Percentiles rank a stretch among this genome's conserved stretches.
Conservation (phyloP, 2,888 invertebrate species). For the Thera obeliscata region DNA sequence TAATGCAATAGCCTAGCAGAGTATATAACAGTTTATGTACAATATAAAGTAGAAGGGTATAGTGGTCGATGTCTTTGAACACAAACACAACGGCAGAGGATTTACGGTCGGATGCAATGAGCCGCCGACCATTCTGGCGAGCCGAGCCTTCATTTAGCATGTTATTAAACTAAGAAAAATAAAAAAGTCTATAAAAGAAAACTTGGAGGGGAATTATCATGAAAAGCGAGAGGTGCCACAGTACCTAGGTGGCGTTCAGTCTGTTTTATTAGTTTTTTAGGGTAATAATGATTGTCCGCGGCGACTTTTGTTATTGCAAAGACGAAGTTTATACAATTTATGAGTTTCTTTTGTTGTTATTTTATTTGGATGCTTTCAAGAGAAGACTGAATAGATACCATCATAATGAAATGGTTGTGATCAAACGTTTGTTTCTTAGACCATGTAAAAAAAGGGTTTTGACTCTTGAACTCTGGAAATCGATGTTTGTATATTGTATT, state of each 20-base stretch:
- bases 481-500: too few relatives aligned
- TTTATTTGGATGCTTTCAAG: too few relatives aligned
- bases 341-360: neutral
- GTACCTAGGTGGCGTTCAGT: conserved; percentile 47
- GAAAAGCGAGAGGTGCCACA: conserved; percentile 61
- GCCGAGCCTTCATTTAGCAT: conserved; percentile 71
- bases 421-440: too few relatives aligned
- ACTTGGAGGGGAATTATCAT: conserved; percentile 70
- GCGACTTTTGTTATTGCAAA: conserved; percentile 34
- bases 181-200: conserved; percentile 68
- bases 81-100: conserved; percentile 51
- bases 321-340: conserved; percentile 1
- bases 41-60: conserved; percentile 10
- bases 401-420: too few relatives aligned
- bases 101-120: conserved; percentile 69
- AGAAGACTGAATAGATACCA: too few relatives aligned
- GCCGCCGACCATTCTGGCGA: conserved; percentile 63
- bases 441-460: too few relatives aligned
- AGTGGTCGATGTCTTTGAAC: conserved; percentile 26
- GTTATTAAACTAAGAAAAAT: conserved; percentile 73
- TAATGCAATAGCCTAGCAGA: neutral
- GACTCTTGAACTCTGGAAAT: too few relatives aligned
- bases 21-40: neutral
- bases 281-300: conserved; percentile 30
- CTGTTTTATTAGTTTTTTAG: conserved; percentile 51